These are phyloP conservation scores for Coleophora deauratella DNA, from an alignment of 2,888 invertebrate species.

Conservation along the genomic window DNA sequence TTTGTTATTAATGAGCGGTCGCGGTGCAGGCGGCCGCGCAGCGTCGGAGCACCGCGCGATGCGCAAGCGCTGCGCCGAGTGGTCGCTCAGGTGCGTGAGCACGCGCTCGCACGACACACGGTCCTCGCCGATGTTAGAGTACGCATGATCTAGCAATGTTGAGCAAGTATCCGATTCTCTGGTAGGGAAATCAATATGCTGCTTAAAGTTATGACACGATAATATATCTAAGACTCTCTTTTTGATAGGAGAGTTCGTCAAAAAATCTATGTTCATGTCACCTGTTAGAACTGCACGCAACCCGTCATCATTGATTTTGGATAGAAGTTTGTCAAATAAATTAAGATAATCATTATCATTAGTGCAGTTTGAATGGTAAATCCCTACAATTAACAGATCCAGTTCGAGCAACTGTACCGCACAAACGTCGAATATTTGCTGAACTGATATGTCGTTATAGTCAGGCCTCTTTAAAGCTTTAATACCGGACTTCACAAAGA, in stretches of 20 bases:
- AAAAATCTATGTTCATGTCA: neutral
- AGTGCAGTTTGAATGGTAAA: neutral
- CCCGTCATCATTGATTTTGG: neutral
- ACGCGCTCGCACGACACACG: neutral
- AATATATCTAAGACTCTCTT: neutral
- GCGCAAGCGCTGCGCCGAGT: neutral
- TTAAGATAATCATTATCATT: neutral
- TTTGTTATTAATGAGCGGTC: too few species aligned
- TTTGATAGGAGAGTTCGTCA: neutral
- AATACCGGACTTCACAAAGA: neutral
- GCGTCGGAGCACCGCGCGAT: neutral
- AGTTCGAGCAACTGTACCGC: neutral
- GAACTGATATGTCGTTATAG: neutral
- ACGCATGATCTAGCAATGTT: neutral
- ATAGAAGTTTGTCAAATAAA: neutral
- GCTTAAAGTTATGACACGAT: neutral
- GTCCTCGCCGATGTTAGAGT: neutral
- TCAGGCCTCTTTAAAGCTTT: neutral
- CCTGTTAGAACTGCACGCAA: neutral
- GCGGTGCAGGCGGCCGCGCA: neutral
- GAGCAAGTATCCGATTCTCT: neutral
- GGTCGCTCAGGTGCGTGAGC: neutral
- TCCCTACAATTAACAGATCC: neutral
- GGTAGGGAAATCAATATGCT: neutral
- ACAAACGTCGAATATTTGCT: neutral